Evolutionary conservation across 2,888 invertebrate species (phyloP), one percentile per base, ranked within the genome.

Genomic region (Brachyptera putata): DNA sequence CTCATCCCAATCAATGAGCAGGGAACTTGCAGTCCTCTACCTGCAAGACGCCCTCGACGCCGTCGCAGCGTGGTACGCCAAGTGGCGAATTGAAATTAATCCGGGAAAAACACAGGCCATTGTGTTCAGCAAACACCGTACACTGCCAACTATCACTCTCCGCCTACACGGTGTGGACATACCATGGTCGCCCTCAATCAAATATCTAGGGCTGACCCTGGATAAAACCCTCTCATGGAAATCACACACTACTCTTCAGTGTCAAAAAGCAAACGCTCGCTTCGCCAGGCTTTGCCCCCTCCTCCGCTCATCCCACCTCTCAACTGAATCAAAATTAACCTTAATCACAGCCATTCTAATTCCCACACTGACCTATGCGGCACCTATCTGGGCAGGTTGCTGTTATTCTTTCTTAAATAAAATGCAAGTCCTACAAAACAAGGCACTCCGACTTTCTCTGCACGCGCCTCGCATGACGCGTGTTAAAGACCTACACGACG

Each of bases 1-100:
- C n/a, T 11, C 22, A n/a, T 22, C 49, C 11, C 49, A 49, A 25
- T 49, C 49, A 9, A 18, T n/a, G 49, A 22, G 7, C 21, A 14
- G 49, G n/a, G n/a, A 18, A 9, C 21, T 7, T 11, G n/a, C 25
- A 21, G 25, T 24, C 21, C 1, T 2, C n/a, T 24, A 24, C 22
- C n/a, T 49, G 21, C 24, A 49, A 24, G 21, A 9, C 18, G 49
- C 49, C 9, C 49, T 49, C n/a, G 25, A 22, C 24, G 3, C 9
- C 22, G n/a, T 49, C 18, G 24, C 22, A 49, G 14, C 18, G 11
- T 49, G 49, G 49, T 24, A 24, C 9, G 22, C 18, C 16, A 18
- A 14, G n/a, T 49, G 49, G 49, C 49, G 49, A n/a, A 62, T 63
- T 16, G 41, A 57, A 55, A 53, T 66, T 2, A 65, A 64, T 26